Evolutionary conservation across 1,140 invertebrate genomes (phyloP), one percentile per base, ranked within the genome.

Genomic region (Vollenhovia emeryi): DNA sequence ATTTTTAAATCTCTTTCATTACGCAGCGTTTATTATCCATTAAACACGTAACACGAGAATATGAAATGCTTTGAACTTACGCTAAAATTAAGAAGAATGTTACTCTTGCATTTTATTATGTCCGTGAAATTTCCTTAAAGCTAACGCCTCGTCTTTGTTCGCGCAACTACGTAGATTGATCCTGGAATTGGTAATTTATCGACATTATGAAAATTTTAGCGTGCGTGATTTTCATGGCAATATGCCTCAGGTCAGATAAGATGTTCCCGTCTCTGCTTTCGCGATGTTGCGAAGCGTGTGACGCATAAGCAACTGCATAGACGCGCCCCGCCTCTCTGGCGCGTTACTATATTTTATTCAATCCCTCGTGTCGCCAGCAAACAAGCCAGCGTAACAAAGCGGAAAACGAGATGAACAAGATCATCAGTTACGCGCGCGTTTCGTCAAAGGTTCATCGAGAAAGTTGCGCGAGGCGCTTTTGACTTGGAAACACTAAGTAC

Each of bases 261-360:
- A 5, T 15, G 6, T 24, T 21, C n/a, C n/a, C 18, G 4, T 36
- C 45, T 40, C 15, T 36, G 15, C 30, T 36, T 33, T 66, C 18
- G 3, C 50, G 50, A 80, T n/a, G 36, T 18, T 50, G 43, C 13
- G 43, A 48, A 64, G 30, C 18, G 43, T 13, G 30, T 36, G 59
- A 78, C 43, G 75, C 64, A 55, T 80, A 55, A 78, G 30, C 59
- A 66, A 52, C 62, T 79, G 45, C n/a, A 68, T 48, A 13, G 5
- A 40, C 18, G n/a, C 36, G 7, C 1, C 1, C 4, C 11, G 24
- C n/a, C 18, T 80, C 18, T 71, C 27, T 52, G 33, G 3, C 24
- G 36, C 15, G 21, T 71, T 80, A 21, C 2, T 43, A 43, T 88
- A 73, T 87, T 88, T 87, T 75, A 68, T 87, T 87, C 64, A 86